phyloP scores from a whole-genome alignment of 2,113 vertebrate species.

The Haemorhous mexicanus region DNA sequence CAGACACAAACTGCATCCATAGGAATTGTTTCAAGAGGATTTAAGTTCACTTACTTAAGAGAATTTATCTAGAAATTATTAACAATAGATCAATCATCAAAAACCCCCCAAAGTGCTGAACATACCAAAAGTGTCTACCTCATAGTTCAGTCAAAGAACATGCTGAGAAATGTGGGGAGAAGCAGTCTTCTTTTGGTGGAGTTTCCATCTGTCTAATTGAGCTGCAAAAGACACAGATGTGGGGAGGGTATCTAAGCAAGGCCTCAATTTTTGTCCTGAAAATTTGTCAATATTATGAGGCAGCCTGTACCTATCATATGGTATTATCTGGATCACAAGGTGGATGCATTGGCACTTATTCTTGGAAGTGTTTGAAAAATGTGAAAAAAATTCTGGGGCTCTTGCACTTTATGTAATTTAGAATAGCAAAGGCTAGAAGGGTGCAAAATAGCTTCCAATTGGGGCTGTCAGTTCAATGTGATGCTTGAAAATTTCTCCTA shows the following conservation, averaged over 20 bases:
- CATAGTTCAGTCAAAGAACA: background rate
- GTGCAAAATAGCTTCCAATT: background rate
- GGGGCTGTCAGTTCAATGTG: background rate
- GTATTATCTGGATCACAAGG: background rate
- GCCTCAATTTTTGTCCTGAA: background rate
- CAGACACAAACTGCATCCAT: background rate
- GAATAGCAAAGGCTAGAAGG: background rate
- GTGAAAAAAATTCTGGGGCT: background rate
- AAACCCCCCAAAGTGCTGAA: background rate
- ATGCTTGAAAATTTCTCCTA: background rate
- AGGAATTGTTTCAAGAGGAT: background rate
- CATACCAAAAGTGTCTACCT: background rate
- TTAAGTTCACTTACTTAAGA: background rate
- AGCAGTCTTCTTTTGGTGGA: background rate
- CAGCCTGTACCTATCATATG: background rate
- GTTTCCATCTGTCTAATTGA: background rate
- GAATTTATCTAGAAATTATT: background rate
- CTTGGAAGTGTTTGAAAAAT: background rate
- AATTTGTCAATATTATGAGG: background rate
- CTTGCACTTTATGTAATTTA: background rate
- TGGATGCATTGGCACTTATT: background rate
- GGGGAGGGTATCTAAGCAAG: background rate
- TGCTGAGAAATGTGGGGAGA: background rate
- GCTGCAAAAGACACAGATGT: background rate
- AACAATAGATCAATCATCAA: background rate